These are phyloP conservation scores for Drosophila jambulina DNA, from an alignment of 1,140 invertebrate genomes.

Conservation along the genomic window DNA sequence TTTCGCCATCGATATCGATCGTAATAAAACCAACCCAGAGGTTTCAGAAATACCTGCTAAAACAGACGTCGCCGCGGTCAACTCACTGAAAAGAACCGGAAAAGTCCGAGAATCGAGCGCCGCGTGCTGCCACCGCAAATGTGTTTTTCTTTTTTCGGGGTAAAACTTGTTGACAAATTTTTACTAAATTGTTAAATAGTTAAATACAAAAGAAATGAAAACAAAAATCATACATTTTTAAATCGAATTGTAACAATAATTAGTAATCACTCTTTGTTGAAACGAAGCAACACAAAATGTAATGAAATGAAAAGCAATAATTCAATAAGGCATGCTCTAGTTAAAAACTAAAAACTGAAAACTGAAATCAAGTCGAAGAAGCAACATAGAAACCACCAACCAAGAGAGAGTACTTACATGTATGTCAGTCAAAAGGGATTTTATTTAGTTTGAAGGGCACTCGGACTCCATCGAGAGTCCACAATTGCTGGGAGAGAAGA, in stretches of 20 bases:
- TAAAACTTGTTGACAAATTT: slow-evolving; percentile 77
- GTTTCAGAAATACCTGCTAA: slow-evolving; percentile 84
- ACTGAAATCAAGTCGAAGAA: slow-evolving; percentile 53
- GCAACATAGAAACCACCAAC: slow-evolving; percentile 62
- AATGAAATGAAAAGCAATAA: slow-evolving; percentile 81
- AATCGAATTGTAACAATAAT: slow-evolving; percentile 83
- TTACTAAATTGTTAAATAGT: slow-evolving; percentile 79
- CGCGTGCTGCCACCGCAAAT: slow-evolving; percentile 40
- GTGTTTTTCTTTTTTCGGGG: slow-evolving; percentile 12
- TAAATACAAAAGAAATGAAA: slow-evolving; percentile 43
- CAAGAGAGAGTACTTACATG: slow-evolving; percentile 40
- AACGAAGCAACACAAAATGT: slow-evolving; percentile 40
- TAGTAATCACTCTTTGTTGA: slow-evolving; percentile 61
- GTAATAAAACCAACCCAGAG: slow-evolving; percentile 70
- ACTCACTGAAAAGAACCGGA: not conserved
- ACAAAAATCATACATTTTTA: slow-evolving; percentile 55
- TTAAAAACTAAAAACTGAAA: slow-evolving; percentile 60
- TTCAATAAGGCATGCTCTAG: slow-evolving; percentile 73
- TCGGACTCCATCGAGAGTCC: slow-evolving; percentile 4
- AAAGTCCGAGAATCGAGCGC: not conserved
- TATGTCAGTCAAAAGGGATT: slow-evolving; percentile 52
- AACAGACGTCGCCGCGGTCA: slow-evolving; percentile 43
- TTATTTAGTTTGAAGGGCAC: slow-evolving; percentile 44
- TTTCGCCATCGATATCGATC: slow-evolving; percentile 26
- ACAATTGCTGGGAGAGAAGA: slow-evolving; percentile 31